These are phyloP conservation scores for Euglossa dilemma DNA, from an alignment of 1,140 invertebrate species.

Conservation along the genomic window DNA sequence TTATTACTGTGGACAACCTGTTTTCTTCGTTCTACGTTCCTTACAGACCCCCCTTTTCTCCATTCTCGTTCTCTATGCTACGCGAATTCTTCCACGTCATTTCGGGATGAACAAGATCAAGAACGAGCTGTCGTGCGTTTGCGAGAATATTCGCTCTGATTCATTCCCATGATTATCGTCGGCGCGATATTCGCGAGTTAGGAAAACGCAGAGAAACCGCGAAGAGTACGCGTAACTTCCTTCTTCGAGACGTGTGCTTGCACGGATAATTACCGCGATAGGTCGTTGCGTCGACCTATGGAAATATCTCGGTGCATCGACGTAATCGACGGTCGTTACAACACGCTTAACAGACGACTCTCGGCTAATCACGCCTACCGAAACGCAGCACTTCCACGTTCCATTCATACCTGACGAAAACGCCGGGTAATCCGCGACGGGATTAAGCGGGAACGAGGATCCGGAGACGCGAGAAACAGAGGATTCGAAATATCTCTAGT, in stretches of 20 bases:
- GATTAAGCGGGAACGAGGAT: no score
- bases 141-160: not conserved
- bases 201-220: no score
- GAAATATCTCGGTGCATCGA: slow-evolving; percentile 4
- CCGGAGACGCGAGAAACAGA: no score
- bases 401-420: not conserved
- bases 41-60: no score
- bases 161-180: not conserved
- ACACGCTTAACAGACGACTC: slow-evolving; percentile 48
- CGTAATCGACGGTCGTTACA: slow-evolving; percentile 19
- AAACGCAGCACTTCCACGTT: not conserved
- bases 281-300: not conserved
- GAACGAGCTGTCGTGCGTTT: not conserved
- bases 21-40: not conserved
- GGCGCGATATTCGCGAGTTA: no score
- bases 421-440: no score
- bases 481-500: no score
- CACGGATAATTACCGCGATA: not conserved
- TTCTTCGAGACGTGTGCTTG: no score
- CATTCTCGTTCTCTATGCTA: no score
- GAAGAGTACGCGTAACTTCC: not conserved
- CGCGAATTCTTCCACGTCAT: not conserved
- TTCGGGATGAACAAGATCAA: not conserved
- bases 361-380: slow-evolving; percentile 21
- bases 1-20: slow-evolving; percentile 73